Evolutionary conservation across 2,888 invertebrate genomes (phyloP).

Genomic region (Cantharis lateralis): DNA sequence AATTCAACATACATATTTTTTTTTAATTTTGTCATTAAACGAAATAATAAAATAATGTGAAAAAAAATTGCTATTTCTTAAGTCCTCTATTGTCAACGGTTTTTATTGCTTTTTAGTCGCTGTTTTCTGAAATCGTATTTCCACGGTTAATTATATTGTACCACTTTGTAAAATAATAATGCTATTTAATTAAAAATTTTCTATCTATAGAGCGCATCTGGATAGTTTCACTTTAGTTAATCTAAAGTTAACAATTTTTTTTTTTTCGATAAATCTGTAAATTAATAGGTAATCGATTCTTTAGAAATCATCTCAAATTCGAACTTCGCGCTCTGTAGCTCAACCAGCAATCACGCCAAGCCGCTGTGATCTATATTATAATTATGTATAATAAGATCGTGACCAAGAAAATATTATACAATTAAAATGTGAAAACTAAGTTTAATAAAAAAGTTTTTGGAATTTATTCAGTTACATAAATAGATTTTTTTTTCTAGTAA

Average conservation of each 20-base stretch:
- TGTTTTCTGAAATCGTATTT: neutral
- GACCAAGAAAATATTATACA: too few species aligned
- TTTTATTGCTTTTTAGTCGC: neutral
- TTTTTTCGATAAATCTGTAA: neutral
- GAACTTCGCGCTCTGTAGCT: neutral
- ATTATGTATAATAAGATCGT: too few species aligned
- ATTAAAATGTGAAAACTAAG: too few species aligned
- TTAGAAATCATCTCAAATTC: too few species aligned
- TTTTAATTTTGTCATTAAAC: neutral
- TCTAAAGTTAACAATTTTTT: too few species aligned
- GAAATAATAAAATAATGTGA: neutral
- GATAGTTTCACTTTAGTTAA: neutral
- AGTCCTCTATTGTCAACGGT: neutral
- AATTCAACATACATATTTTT: too few species aligned
- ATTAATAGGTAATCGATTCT: too few species aligned
- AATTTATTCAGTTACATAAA: neutral
- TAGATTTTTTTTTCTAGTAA: neutral
- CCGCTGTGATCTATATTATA: too few species aligned
- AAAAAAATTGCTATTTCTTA: neutral
- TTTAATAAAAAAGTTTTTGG: too few species aligned
- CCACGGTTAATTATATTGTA: neutral
- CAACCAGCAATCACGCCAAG: neutral
- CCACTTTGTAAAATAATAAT: neutral
- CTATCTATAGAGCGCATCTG: neutral
- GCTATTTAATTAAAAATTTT: neutral